Evolutionary conservation across 2,797 vertebrate species (phyloP), one percentile per base, ranked within the genome.

Genomic region (Pseudotriccus pelzelni): DNA sequence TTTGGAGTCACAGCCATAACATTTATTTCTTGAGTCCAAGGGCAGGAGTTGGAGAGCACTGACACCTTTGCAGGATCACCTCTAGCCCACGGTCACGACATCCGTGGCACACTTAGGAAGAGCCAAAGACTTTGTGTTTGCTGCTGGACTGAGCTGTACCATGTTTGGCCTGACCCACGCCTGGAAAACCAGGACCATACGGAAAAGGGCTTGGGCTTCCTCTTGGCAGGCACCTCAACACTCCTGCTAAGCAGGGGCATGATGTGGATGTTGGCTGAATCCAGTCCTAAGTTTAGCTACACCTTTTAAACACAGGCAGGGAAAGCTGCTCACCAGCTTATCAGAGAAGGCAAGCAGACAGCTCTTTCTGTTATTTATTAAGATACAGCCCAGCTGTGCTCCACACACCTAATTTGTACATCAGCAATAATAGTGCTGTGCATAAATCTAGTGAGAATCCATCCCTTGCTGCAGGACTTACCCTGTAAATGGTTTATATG

Each of bases 191-290:
- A 83, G 69, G 44, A 30, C 8, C 3, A 18, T 10, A 27, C 7
- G 16, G 16, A 53, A 36, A 73, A 50, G 17, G 28, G 36, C n/a
- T 49, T 43, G 23, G 30, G 20, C 17, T 72, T 78, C 32, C 55
- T 88, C 46, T 53, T 64, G 41, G 30, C 4, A 14, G 49, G 44
- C 37, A 86, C 2, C 56, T 70, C 46, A 52, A 34, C 4, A 18
- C 27, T 64, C 25, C 3, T 78, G 79, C 47, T 18, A 47, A 68
- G 30, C 28, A n/a, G 4, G 34, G 41, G 37, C 15, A 7, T 10
- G n/a, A 63, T 8, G n/a, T 43, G 52, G 43, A 24, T 0, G 0
- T 1, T 50, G 74, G 12, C 14, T 82, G 67, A 87, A 79, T 62
- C 20, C 56, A 87, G 28, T 55, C 36, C 24, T 15, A 47, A 55